Conservation (phyloP, 2,888 invertebrate genomes). For the Macaria notata region DNA sequence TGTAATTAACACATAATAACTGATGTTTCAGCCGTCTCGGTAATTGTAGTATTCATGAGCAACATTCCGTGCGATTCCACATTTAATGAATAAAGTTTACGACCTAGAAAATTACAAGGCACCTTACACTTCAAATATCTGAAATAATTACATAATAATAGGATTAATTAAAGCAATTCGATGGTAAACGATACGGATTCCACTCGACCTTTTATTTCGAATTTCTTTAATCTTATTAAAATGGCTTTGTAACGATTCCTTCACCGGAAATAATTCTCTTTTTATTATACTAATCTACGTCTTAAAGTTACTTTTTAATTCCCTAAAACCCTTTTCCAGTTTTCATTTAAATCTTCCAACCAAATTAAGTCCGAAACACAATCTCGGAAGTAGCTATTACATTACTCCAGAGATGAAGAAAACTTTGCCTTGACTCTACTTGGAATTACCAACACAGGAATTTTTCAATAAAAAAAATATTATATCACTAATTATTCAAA, state of each 20-base stretch:
- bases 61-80: no score
- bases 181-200: no score
- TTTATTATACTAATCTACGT: not conserved
- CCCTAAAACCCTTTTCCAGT: conserved; percentile 5
- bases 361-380: conserved; percentile 13
- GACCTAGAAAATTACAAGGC: no score
- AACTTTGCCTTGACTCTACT: no score
- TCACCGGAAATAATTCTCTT: conserved; percentile 2
- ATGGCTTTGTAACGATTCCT: conserved; percentile 2
- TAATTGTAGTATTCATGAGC: no score
- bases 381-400: conserved; percentile 15
- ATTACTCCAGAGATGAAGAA: not conserved
- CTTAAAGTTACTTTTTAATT: conserved; percentile 7
- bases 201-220: not conserved
- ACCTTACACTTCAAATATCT: no score
- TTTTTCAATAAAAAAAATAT: no score
- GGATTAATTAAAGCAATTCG: no score
- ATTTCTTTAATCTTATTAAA: not conserved
- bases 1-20: conserved; percentile 5
- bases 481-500: no score
- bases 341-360: conserved; percentile 4
- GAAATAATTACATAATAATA: no score
- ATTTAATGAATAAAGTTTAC: no score
- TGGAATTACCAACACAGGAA: no score
- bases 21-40: not conserved